A percentile compares a stretch with the other conserved stretches of the same genome.
These are phyloP conservation scores for Morinoia aosen DNA, from an alignment of 2,888 invertebrate genomes.

Conservation along the genomic window DNA sequence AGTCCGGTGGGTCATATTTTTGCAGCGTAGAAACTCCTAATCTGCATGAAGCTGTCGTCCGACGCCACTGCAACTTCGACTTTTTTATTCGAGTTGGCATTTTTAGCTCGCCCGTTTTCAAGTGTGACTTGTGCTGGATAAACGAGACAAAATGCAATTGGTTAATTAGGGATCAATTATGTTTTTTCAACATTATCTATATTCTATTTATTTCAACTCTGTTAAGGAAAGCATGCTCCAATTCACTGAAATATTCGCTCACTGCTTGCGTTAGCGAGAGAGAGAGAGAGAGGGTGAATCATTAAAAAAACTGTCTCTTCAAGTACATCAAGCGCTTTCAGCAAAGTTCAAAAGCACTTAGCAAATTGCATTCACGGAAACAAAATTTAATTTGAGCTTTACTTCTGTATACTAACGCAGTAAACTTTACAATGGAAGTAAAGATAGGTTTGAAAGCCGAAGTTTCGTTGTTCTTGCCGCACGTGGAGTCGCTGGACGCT, in stretches of 20 bases:
- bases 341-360: too few relatives aligned
- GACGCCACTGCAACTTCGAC: neutral
- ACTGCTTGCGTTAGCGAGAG: too few relatives aligned
- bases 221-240: too few relatives aligned
- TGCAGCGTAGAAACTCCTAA: neutral
- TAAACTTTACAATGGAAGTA: neutral
- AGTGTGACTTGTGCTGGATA: neutral
- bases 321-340: too few relatives aligned
- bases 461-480: neutral
- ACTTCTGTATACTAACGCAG: neutral
- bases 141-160: neutral
- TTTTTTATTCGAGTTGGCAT: neutral
- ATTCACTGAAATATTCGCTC: too few relatives aligned
- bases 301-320: too few relatives aligned
- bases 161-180: neutral
- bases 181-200: neutral
- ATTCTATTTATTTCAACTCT: too few relatives aligned
- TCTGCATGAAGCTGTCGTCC: constrained; percentile 16
- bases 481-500: neutral
- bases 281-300: too few relatives aligned
- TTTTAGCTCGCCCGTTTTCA: neutral
- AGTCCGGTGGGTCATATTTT: neutral
- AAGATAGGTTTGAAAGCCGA: neutral
- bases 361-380: neutral
- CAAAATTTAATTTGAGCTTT: neutral